phyloP scores from a whole-genome alignment of 2,888 invertebrate genomes.

The Cephalotes varians region DNA sequence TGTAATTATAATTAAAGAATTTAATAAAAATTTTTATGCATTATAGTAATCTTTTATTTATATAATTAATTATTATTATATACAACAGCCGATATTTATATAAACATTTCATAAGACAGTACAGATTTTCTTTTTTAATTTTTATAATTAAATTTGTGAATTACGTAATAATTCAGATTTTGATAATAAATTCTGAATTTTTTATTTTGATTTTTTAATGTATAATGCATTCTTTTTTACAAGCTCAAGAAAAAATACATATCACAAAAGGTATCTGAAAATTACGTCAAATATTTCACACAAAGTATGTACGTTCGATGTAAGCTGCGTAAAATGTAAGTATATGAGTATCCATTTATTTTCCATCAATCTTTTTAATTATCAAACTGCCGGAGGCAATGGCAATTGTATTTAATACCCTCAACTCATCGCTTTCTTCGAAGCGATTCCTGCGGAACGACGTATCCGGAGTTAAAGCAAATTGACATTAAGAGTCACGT shows the following conservation, averaged over 20 bases:
- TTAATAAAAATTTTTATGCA: not conserved
- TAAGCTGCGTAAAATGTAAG: too few relatives aligned
- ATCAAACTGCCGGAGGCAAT: constrained; percentile 1
- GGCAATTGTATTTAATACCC: not conserved
- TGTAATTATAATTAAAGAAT: not conserved
- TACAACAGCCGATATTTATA: not conserved
- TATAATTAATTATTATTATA: not conserved
- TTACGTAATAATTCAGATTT: not conserved
- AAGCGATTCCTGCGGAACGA: constrained; percentile 4
- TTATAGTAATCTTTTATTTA: not conserved
- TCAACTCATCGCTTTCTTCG: not conserved
- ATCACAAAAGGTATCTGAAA: not conserved
- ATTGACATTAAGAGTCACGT: constrained; percentile 57
- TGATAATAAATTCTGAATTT: not conserved
- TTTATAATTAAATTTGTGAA: not conserved
- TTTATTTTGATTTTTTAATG: not conserved
- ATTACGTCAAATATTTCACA: not conserved
- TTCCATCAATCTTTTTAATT: not conserved
- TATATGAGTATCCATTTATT: not conserved
- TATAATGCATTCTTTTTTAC: not conserved
- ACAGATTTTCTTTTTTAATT: not conserved
- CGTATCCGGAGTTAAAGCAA: constrained; percentile 48
- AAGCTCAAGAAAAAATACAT: not conserved
- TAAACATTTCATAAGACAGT: not conserved
- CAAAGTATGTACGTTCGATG: too few relatives aligned